phyloP scores from a whole-genome alignment of 2,113 vertebrate species.

The Gavialis gangeticus region DNA sequence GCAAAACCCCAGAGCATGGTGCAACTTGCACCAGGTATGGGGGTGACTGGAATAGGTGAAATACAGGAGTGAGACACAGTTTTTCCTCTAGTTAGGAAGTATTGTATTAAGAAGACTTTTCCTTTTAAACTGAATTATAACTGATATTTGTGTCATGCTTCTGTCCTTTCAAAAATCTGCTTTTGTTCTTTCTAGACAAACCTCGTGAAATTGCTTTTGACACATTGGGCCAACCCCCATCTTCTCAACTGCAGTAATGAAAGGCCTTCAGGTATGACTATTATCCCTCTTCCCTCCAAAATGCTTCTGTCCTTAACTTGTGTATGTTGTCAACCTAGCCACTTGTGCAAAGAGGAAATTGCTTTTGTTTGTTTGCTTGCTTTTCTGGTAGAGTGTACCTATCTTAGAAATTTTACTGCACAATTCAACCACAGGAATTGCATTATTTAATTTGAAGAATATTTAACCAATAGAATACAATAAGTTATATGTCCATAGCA shows the following conservation, averaged over 20 bases:
- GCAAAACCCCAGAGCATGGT: too few relatives aligned
- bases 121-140: not conserved
- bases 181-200: slow-evolving; percentile 81
- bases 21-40: too few relatives aligned
- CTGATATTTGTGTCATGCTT: not conserved
- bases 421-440: not conserved
- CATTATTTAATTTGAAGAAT: not conserved
- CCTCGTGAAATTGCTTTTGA: slow-evolving; percentile 90
- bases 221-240: slow-evolving; percentile 87
- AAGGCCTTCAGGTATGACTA: slow-evolving; percentile 90
- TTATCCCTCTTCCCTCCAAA: not conserved
- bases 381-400: too few relatives aligned
- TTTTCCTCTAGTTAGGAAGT: not conserved
- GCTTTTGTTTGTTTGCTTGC: not conserved
- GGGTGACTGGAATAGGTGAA: not conserved
- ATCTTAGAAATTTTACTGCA: not conserved
- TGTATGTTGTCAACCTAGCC: not conserved
- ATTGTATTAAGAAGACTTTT: not conserved
- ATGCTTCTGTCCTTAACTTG: not conserved
- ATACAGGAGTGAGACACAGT: not conserved
- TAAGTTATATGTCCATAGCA: too few relatives aligned
- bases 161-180: not conserved
- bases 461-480: not conserved
- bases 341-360: not conserved
- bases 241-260: slow-evolving; percentile 92